phyloP scores from a whole-genome alignment of 2,888 invertebrate species.

The Alloplasta piceator region DNA sequence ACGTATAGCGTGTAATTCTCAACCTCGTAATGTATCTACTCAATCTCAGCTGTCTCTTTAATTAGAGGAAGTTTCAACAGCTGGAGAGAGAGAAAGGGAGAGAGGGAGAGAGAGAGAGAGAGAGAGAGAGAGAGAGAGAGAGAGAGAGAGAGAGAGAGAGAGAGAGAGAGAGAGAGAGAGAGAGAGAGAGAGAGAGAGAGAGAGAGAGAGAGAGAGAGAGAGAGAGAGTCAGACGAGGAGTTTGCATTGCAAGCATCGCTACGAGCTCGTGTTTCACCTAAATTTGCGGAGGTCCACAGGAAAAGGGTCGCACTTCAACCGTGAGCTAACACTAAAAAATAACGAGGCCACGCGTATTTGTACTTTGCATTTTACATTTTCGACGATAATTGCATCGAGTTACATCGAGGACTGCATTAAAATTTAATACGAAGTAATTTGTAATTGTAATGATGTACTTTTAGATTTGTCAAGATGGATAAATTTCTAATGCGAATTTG shows the following conservation, averaged over 20 bases:
- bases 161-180: no score
- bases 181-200: no score
- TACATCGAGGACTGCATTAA: not conserved
- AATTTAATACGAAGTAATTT: conserved; percentile 13
- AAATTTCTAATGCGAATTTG: not conserved
- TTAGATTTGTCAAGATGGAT: not conserved
- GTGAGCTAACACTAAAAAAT: not conserved
- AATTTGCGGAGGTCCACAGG: conserved; percentile 44
- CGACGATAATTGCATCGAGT: not conserved
- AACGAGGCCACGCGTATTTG: not conserved
- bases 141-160: no score
- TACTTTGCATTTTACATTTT: not conserved
- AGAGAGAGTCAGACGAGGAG: conserved; percentile 25
- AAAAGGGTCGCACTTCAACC: conserved; percentile 10
- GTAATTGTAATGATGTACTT: no score
- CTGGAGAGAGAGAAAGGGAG: conserved; percentile 5
- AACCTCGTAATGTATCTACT: conserved; percentile 48
- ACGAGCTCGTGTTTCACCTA: conserved; percentile 35
- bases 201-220: conserved; percentile 4
- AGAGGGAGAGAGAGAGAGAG: no score
- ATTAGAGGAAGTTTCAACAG: conserved; percentile 54
- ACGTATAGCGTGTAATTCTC: conserved; percentile 11
- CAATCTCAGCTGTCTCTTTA: conserved; percentile 57
- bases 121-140: no score
- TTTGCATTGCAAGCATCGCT: conserved; percentile 36